Conservation (phyloP, 92 coral and sea anemone genomes). For the Epizoanthus ramosus region DNA sequence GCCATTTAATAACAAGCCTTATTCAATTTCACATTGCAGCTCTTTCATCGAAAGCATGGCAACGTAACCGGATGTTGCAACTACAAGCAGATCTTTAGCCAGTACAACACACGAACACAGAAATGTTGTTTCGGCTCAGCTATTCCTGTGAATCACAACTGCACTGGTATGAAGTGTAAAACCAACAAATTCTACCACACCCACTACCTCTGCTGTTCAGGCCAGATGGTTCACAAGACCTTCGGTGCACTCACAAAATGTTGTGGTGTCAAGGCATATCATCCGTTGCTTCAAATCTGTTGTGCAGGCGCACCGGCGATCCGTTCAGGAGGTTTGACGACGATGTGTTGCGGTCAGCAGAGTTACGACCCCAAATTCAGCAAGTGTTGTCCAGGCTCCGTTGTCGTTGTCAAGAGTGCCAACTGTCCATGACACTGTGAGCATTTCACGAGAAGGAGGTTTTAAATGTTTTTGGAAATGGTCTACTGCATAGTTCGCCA, state of each 20-base stretch:
- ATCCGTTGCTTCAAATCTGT: constrained; percentile 20
- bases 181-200: neutral
- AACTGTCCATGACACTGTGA: neutral
- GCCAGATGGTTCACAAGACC: neutral
- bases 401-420: neutral
- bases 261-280: constrained; percentile 23
- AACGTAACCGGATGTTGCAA: constrained; percentile 29
- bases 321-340: neutral
- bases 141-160: neutral
- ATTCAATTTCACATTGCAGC: neutral
- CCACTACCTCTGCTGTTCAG: constrained; percentile 28
- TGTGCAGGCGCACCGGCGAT: constrained; percentile 24
- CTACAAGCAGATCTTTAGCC: neutral
- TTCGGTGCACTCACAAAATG: constrained; percentile 3
- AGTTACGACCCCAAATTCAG: constrained; percentile 21
- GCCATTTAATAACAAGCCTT: neutral
- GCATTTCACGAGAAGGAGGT: too few species aligned
- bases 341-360: constrained; percentile 47
- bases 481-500: too few species aligned
- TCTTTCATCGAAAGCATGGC: constrained; percentile 11
- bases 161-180: constrained; percentile 3
- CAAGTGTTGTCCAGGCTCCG: neutral
- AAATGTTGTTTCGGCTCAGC: constrained; percentile 19
- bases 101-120: constrained; percentile 25
- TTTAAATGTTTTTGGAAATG: too few species aligned